phyloP scores from a whole-genome alignment of 2,797 vertebrate species.

The Acanthis flammea region DNA sequence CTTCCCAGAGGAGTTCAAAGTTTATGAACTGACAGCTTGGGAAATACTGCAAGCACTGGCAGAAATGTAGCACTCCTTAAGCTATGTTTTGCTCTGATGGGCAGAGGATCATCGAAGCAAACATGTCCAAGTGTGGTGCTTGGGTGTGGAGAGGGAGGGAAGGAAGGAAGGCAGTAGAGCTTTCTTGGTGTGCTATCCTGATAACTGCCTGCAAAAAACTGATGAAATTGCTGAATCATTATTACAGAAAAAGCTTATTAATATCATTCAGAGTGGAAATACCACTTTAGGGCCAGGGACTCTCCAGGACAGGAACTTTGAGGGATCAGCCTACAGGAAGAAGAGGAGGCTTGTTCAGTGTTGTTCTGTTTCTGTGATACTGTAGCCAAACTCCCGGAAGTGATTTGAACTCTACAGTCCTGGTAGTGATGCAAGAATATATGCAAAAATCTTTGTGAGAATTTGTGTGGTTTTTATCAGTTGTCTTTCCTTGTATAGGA shows the following conservation, averaged over 20 bases:
- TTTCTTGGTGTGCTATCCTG: background rate
- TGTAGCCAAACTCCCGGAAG: background rate
- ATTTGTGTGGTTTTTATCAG: background rate
- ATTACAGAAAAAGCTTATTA: background rate
- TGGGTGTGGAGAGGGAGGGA: background rate
- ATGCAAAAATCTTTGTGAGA: background rate
- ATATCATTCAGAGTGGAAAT: background rate
- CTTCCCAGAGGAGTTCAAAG: background rate
- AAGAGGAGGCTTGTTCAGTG: background rate
- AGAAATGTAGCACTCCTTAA: background rate
- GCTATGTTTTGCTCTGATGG: background rate
- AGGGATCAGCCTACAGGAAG: background rate
- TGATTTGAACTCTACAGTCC: background rate
- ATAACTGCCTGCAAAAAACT: background rate
- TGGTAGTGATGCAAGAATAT: background rate
- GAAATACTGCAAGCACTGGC: background rate
- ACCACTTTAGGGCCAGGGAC: background rate
- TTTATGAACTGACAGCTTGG: background rate
- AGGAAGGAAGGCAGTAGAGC: background rate
- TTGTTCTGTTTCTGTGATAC: background rate
- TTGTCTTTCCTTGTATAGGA: background rate
- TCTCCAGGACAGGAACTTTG: background rate
- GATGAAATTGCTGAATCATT: constrained; percentile 19
- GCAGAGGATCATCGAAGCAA: background rate
- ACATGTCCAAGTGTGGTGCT: background rate